Conservation (phyloP, 2,888 invertebrate genomes). For the Slavum lentiscoides region DNA sequence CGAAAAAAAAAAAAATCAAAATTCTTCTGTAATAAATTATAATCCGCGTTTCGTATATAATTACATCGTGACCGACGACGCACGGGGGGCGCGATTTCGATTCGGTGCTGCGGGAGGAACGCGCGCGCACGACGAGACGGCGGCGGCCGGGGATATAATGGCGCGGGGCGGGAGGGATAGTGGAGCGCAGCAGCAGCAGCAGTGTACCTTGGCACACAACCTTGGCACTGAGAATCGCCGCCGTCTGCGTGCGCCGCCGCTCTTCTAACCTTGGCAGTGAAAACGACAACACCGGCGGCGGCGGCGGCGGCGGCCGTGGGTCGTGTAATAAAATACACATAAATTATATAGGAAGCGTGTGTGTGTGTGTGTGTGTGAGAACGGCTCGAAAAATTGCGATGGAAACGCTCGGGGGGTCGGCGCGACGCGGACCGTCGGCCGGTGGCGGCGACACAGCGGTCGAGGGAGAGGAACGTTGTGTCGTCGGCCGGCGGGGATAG, state of each 20-base stretch:
- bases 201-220: slow-evolving; percentile 28
- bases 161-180: no score
- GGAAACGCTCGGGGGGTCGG: slow-evolving; percentile 1
- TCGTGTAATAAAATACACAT: neutral
- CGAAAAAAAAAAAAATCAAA: no score
- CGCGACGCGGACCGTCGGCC: neutral
- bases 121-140: no score
- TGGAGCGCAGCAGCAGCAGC: no score
- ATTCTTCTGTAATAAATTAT: no score
- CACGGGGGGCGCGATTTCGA: no score
- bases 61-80: no score
- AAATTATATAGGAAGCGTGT: neutral
- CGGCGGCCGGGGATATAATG: no score
- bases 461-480: neutral
- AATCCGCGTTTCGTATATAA: no score
- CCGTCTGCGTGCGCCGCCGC: neutral
- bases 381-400: slow-evolving; percentile 23
- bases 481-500: neutral
- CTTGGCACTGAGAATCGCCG: slow-evolving; percentile 49
- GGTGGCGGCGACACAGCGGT: no score
- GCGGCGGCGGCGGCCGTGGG: slow-evolving; percentile 54
- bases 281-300: slow-evolving; percentile 57
- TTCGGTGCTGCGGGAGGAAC: no score
- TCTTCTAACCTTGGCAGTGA: slow-evolving; percentile 55
- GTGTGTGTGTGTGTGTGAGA: neutral